These are phyloP conservation scores for Halotydeus destructor DNA, from an alignment of 1,140 invertebrate genomes.

Conservation along the genomic window DNA sequence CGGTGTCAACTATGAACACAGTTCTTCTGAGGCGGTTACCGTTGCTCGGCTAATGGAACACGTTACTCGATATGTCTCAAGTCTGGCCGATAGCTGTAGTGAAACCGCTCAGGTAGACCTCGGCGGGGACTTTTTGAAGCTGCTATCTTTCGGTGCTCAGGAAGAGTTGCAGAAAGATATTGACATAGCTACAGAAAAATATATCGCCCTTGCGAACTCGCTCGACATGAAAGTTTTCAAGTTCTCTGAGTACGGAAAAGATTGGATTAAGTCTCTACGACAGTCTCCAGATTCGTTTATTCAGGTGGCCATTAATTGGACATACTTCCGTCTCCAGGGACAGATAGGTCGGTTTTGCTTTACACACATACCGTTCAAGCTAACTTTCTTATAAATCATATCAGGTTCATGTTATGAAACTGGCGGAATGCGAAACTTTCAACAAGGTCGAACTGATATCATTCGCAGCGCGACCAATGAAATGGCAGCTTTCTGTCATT, in stretches of 20 bases:
- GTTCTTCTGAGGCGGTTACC: slow-evolving; percentile 72
- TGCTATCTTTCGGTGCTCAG: no score
- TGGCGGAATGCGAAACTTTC: slow-evolving; percentile 53
- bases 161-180: no score
- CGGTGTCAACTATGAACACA: slow-evolving; percentile 83
- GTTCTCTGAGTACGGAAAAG: slow-evolving; percentile 52
- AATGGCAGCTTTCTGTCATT: slow-evolving; percentile 29
- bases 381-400: no score
- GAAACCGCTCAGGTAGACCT: no score
- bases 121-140: no score
- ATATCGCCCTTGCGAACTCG: slow-evolving; percentile 40
- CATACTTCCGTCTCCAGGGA: slow-evolving; percentile 55
- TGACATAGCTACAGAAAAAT: slow-evolving; percentile 32
- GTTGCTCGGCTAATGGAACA: slow-evolving; percentile 62
- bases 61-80: slow-evolving; percentile 43
- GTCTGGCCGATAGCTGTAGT: no score
- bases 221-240: slow-evolving; percentile 47
- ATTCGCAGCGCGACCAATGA: slow-evolving; percentile 67
- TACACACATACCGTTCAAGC: no score
- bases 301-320: slow-evolving; percentile 73
- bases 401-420: slow-evolving; percentile 75
- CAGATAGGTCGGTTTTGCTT: no score
- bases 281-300: slow-evolving; percentile 76
- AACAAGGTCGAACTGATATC: slow-evolving; percentile 63
- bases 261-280: slow-evolving; percentile 52